phyloP scores from a whole-genome alignment of 2,797 vertebrate species.

The Lycodopsis pacificus region DNA sequence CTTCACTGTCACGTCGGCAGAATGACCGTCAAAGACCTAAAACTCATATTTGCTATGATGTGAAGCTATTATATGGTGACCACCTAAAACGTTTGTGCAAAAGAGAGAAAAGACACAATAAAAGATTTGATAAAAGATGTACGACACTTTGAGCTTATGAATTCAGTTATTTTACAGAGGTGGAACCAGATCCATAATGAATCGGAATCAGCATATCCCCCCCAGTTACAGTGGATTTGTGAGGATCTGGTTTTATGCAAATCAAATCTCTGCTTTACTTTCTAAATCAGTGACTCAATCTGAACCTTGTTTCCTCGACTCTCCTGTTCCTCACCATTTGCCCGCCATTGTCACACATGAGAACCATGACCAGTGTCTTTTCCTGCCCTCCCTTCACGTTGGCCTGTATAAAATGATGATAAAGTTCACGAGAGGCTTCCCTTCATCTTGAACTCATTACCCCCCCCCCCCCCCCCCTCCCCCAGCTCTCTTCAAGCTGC shows the following conservation, averaged over 20 bases:
- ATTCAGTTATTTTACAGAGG: not conserved
- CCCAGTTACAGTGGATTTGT: not conserved
- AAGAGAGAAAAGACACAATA: not conserved
- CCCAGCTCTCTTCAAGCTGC: slow-evolving; percentile 38
- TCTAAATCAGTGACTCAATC: slow-evolving; percentile 8
- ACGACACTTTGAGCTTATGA: not conserved
- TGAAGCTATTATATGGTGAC: not conserved
- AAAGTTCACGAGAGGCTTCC: slow-evolving; percentile 44
- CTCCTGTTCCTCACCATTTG: slow-evolving; percentile 10
- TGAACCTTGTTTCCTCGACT: not conserved
- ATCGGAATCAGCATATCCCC: not conserved
- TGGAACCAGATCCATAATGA: not conserved
- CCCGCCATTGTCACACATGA: slow-evolving; percentile 21
- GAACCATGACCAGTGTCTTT: slow-evolving; percentile 14
- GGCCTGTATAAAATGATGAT: slow-evolving; percentile 24
- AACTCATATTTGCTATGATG: not conserved
- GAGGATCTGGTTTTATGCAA: not conserved
- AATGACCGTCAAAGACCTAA: not conserved
- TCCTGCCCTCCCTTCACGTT: slow-evolving; percentile 20
- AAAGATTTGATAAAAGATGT: not conserved
- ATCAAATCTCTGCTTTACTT: slow-evolving; percentile 8
- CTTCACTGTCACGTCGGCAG: slow-evolving; percentile 30
- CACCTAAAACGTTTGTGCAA: not conserved
- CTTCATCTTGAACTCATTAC: slow-evolving; percentile 80
- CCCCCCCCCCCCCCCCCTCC: slow-evolving; percentile 1